These are phyloP conservation scores for Dipodomys stephensi DNA, from an alignment of 2,113 vertebrate species.

Conservation along the genomic window DNA sequence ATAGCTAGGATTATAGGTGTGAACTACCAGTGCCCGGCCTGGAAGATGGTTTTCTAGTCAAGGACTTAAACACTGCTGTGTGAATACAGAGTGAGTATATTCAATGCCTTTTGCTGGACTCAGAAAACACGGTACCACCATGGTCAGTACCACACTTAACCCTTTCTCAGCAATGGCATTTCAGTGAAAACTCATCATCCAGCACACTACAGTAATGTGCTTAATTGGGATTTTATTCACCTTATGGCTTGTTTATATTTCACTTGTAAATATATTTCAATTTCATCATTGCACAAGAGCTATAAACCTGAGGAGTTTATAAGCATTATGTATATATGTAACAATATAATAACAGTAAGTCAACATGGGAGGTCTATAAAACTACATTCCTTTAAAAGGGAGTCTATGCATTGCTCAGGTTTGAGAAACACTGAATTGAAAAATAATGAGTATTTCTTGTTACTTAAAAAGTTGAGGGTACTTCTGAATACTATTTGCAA, in stretches of 20 bases:
- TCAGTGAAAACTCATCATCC: not conserved
- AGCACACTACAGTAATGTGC: not conserved
- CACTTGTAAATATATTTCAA: slow-evolving; percentile 50
- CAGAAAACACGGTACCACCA: not conserved
- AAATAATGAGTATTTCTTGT: too few relatives aligned
- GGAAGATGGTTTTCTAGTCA: not conserved
- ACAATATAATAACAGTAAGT: slow-evolving; percentile 46
- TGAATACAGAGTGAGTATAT: not conserved
- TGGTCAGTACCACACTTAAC: not conserved
- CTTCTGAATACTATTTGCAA: not conserved
- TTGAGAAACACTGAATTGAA: slow-evolving; percentile 45
- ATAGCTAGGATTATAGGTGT: too few relatives aligned
- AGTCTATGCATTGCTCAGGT: not conserved
- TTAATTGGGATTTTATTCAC: slow-evolving; percentile 46
- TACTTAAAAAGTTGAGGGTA: too few relatives aligned
- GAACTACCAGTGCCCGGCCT: too few relatives aligned
- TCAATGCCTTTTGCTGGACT: not conserved
- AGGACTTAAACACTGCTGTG: not conserved
- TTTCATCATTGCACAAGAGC: not conserved
- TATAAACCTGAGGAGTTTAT: slow-evolving; percentile 24
- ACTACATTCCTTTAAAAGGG: slow-evolving; percentile 40
- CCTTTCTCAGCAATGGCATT: not conserved
- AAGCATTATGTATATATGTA: slow-evolving; percentile 15
- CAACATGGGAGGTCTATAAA: slow-evolving; percentile 37
- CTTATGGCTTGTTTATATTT: slow-evolving; percentile 32